phyloP scores from a whole-genome alignment of 2,113 vertebrate genomes.

The Myrmophylax atrothorax region DNA sequence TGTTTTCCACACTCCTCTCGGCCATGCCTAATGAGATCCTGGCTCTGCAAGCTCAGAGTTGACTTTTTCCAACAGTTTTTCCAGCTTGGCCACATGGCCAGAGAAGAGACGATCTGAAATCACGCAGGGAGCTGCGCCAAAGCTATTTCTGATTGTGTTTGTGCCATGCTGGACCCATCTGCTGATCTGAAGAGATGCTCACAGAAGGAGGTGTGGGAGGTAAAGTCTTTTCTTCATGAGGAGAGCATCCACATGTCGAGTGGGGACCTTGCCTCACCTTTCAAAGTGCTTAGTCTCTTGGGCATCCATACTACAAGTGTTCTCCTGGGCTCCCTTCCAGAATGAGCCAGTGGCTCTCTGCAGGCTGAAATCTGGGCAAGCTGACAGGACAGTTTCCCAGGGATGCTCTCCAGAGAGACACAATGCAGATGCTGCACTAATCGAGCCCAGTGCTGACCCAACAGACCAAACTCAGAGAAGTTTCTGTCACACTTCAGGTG shows the following conservation, averaged over 20 bases:
- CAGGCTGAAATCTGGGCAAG: not conserved
- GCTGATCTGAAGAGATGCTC: not conserved
- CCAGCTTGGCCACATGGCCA: not conserved
- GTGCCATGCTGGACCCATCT: not conserved
- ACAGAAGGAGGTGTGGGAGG: not conserved
- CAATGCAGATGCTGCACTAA: not conserved
- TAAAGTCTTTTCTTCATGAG: not conserved
- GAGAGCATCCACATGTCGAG: not conserved
- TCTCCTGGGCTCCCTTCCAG: not conserved
- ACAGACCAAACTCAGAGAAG: not conserved
- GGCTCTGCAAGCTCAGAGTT: not conserved
- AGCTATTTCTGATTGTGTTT: not conserved
- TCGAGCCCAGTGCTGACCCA: not conserved
- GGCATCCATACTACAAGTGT: not conserved
- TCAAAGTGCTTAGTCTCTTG: not conserved
- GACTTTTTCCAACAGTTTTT: not conserved
- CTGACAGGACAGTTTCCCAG: not conserved
- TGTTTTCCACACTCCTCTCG: not conserved
- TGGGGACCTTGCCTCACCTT: not conserved
- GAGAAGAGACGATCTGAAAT: not conserved
- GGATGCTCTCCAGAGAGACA: not conserved
- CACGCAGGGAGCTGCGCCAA: accelerated
- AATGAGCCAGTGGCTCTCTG: not conserved
- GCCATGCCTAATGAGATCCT: not conserved
- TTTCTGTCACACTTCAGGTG: not conserved